Conservation (phyloP, 2,113 vertebrate species). For the Ranitomeya variabilis region DNA sequence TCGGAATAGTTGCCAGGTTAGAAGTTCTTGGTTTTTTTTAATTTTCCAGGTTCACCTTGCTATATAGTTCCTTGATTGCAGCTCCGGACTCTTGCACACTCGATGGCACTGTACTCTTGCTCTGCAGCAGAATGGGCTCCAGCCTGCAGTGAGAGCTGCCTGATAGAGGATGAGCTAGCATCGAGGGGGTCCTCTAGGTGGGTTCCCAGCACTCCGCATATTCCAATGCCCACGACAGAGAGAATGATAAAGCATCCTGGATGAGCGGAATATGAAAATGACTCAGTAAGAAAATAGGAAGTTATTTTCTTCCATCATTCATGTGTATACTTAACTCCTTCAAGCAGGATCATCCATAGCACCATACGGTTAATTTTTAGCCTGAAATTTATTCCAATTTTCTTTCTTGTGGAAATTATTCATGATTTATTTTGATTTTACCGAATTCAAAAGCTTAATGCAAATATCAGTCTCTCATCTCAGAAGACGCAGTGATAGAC, state of each 20-base stretch:
- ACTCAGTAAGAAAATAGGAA: conserved; percentile 16
- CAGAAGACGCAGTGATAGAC: neutral
- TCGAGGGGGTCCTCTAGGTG: conserved; percentile 82
- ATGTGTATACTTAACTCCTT: neutral
- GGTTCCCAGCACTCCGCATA: conserved; percentile 70
- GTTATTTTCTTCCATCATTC: neutral
- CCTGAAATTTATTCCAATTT: neutral
- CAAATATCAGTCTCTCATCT: neutral
- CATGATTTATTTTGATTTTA: neutral
- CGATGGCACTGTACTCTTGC: conserved; percentile 66
- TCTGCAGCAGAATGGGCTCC: conserved; percentile 73
- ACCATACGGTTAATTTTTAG: neutral
- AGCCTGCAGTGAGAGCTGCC: conserved; percentile 73
- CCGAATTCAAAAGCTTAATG: neutral
- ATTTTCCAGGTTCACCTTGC: conserved; percentile 57
- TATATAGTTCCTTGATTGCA: conserved; percentile 57
- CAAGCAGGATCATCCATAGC: neutral
- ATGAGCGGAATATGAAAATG: neutral
- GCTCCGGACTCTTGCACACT: conserved; percentile 69
- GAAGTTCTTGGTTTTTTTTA: neutral
- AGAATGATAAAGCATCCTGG: neutral
- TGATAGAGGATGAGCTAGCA: conserved; percentile 69
- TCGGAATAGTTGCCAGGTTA: conserved; percentile 45
- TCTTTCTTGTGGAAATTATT: neutral
- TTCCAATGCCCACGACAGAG: conserved; percentile 18